Evolutionary conservation across 1,140 invertebrate species (phyloP).

Genomic region (Musca vetustissima): DNA sequence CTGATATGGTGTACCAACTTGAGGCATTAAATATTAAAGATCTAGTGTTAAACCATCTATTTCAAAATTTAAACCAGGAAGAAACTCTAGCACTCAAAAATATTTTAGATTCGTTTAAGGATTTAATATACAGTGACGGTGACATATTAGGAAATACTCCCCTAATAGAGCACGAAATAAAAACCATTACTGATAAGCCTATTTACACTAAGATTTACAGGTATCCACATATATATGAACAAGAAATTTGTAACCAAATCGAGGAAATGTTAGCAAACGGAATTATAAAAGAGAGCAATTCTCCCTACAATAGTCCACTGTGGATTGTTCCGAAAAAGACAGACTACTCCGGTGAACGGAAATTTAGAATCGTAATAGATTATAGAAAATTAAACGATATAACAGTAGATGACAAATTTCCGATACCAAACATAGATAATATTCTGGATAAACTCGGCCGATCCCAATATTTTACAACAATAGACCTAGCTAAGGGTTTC

Average conservation of each 20-base stretch:
- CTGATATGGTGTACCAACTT: too few relatives aligned
- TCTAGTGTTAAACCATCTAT: too few relatives aligned
- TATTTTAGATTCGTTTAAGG: too few relatives aligned
- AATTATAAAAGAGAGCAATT: constrained; percentile 36
- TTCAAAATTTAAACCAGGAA: too few relatives aligned
- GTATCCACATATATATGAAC: constrained; percentile 45
- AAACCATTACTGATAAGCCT: background rate
- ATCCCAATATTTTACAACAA: background rate
- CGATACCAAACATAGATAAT: constrained; percentile 33
- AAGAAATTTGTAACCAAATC: constrained; percentile 34
- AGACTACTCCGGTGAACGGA: constrained; percentile 30
- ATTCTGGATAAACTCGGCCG: too few relatives aligned
- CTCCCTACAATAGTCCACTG: constrained; percentile 34
- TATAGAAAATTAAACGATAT: constrained; percentile 45
- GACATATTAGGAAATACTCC: constrained; percentile 29
- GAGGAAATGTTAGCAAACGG: constrained; percentile 40
- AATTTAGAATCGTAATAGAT: constrained; percentile 49
- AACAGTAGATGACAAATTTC: constrained; percentile 31
- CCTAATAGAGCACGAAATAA: constrained; percentile 33
- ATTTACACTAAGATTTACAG: constrained; percentile 27
- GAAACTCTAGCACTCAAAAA: too few relatives aligned
- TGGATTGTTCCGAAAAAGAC: constrained; percentile 41
- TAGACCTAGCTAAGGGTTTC: background rate
- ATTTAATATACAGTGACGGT: constrained; percentile 8
- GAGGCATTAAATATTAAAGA: too few relatives aligned